These are phyloP conservation scores for Xyrichtys novacula DNA, from an alignment of 2,797 vertebrate genomes.

Conservation along the genomic window DNA sequence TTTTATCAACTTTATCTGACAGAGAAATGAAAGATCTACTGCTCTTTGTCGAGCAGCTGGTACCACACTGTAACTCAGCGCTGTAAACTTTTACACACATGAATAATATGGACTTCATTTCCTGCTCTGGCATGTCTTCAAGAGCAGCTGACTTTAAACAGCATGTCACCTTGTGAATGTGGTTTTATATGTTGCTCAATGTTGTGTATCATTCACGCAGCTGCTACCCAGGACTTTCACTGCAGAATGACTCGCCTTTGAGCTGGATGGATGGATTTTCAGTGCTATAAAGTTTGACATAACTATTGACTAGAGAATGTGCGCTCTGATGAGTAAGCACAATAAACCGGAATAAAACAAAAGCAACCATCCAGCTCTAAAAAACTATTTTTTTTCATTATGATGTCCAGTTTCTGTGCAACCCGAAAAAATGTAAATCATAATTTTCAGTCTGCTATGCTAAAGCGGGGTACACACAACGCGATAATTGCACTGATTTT, in stretches of 20 bases:
- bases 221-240: not conserved
- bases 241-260: constrained; percentile 14
- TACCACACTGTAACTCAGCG: constrained; percentile 8
- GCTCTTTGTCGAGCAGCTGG: not conserved
- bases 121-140: constrained; percentile 1
- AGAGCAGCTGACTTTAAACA: constrained; percentile 7
- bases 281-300: not conserved
- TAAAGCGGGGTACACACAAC: too few species aligned
- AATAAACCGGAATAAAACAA: not conserved
- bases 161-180: constrained; percentile 40
- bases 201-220: constrained; percentile 17
- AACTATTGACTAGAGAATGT: not conserved
- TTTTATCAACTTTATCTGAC: not conserved
- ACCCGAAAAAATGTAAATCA: not conserved
- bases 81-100: constrained; percentile 20
- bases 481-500: too few species aligned
- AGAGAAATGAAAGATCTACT: not conserved
- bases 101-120: constrained; percentile 3
- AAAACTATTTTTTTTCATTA: too few species aligned
- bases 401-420: not conserved
- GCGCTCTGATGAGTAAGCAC: not conserved
- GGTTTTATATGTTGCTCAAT: constrained; percentile 44
- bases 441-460: too few species aligned
- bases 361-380: not conserved
- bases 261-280: not conserved